A percentile compares a stretch with the other conserved stretches of the same genome.
phyloP scores from a whole-genome alignment of 1,140 invertebrate species.

The Patella vulgata region DNA sequence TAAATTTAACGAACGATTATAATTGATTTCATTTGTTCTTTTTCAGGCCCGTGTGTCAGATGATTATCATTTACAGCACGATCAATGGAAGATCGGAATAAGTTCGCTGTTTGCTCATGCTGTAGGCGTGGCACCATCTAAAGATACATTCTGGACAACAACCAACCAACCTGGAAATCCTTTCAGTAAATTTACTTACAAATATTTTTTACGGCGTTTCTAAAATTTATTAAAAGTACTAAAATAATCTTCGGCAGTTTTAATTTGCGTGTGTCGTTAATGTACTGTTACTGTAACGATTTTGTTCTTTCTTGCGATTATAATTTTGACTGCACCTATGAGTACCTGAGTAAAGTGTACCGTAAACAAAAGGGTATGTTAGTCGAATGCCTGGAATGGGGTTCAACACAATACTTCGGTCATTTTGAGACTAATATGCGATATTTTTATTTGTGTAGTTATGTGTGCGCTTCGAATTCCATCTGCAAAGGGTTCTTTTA shows the following conservation, averaged over 20 bases:
- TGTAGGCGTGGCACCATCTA: conserved; percentile 57
- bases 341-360: not conserved
- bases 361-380: not conserved
- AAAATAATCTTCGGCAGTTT: no score
- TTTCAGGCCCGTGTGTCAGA: conserved; percentile 49
- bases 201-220: not conserved
- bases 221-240: no score
- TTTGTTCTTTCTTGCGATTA: not conserved
- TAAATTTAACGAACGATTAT: no score
- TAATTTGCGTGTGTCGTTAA: not conserved
- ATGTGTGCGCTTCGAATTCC: no score
- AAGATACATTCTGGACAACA: conserved; percentile 63
- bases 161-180: conserved; percentile 48
- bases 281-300: not conserved
- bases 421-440: no score
- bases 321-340: not conserved
- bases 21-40: no score
- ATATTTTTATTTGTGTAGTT: no score
- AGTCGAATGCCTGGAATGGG: no score
- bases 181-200: no score
- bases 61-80: conserved; percentile 44
- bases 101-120: conserved; percentile 57
- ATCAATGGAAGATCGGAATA: conserved; percentile 61
- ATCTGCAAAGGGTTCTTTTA: no score
- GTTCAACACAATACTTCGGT: no score